Percentiles rank a stretch among this genome's conserved stretches.
These are phyloP conservation scores for Leptopilina boulardi DNA, from an alignment of 1,140 invertebrate species.

Conservation along the genomic window DNA sequence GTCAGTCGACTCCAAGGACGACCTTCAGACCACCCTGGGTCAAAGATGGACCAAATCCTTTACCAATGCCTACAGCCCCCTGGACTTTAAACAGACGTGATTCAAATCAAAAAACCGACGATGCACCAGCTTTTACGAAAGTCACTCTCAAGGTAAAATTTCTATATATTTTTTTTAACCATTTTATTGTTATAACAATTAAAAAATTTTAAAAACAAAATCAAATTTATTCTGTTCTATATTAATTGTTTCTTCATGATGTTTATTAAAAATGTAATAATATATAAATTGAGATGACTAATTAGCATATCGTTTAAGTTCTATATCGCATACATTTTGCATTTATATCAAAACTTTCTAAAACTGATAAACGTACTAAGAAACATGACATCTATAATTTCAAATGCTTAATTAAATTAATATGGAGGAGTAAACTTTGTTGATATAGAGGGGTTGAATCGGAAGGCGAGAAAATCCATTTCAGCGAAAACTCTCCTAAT, in stretches of 20 bases:
- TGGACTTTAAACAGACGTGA: conserved; percentile 79
- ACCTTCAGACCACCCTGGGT: conserved; percentile 89
- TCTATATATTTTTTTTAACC: conserved; percentile 24
- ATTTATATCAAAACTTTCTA: neutral
- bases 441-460: neutral
- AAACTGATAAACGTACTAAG: neutral
- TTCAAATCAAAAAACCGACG: conserved; percentile 67
- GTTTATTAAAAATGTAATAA: too few species aligned
- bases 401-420: conserved; percentile 21
- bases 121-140: conserved; percentile 71
- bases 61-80: conserved; percentile 78
- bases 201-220: conserved; percentile 29
- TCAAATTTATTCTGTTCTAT: too few species aligned
- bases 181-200: too few species aligned
- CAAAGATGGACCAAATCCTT: conserved; percentile 81
- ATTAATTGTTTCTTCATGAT: too few species aligned
- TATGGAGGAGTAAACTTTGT: neutral
- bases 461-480: neutral
- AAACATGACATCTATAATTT: conserved; percentile 7
- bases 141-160: conserved; percentile 69
- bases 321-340: neutral
- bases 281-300: neutral
- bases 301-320: conserved; percentile 1
- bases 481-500: neutral
- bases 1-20: conserved; percentile 76